Base-by-base conservation (phyloP, 2,113 vertebrate genomes). In the Canis aureus region DNA sequence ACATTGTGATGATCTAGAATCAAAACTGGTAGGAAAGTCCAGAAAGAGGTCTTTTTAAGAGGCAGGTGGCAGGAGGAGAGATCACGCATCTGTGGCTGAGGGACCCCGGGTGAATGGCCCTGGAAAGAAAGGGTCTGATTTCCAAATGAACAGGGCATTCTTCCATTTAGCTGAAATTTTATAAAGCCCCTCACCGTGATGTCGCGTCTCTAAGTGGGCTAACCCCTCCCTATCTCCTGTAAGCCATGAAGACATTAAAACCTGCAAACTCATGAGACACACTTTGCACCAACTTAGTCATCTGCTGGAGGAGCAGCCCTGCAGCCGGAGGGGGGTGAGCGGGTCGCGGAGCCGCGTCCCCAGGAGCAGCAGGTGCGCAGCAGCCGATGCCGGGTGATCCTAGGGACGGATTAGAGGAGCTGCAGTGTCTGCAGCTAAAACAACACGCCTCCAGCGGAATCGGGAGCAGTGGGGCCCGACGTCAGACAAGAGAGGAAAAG, bases 141-240 rank as follows among this genome's bases (percentile, higher is more conserved):
- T 35, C 69, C 49, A 27, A 51, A 3, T 25, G 32, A 38, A 1
- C 20, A 25, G 53, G 51, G 23, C 59, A 8, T 19, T 13, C 29
- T 73, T 35, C 57, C 13, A 8, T 15, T 35, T 19, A 66, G 67
- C 89, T 94, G 3, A 51, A n/a, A 73, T n/a, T 3, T 69, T 53
- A 49, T 2, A 22, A 80, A 92, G 53, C 11, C 53, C 32, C 8
- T 83, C 8, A 19, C 59, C 32, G 51, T 86, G 17, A 17, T 20
- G 16, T 57, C 12, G 92, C 5, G 12, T 22, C n/a, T 8, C 2
- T 0, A 4, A 43, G 3, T 9, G 5, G 49, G 5, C 49, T 10
- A 2, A 20, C 51, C 20, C 11, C n/a, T 0, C n/a, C 27, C 8
- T 0, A 10, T 1, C n/a, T 23, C 11, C 62, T 0, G 0, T 5